Evolutionary conservation across 2,797 vertebrate genomes (phyloP).

Genomic region (Cephalopachus bancanus): DNA sequence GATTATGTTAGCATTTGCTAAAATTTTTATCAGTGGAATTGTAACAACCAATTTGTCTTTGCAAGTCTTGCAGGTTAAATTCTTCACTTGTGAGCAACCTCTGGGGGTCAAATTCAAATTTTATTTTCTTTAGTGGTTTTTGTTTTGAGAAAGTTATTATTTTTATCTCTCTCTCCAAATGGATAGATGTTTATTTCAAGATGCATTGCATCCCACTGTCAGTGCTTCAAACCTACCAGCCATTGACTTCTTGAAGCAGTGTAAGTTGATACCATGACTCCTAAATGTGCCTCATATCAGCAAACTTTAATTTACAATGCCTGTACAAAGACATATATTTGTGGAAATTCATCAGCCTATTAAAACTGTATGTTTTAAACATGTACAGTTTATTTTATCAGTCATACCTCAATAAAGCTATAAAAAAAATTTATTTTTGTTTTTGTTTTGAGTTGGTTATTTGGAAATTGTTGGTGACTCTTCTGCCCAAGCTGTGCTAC

Average conservation of each 20-base stretch:
- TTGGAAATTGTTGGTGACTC: not conserved
- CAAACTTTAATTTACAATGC: not conserved
- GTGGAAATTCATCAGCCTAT: not conserved
- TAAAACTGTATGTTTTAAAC: too few species aligned
- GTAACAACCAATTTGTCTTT: not conserved
- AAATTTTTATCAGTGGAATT: conserved; percentile 40
- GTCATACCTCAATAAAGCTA: too few species aligned
- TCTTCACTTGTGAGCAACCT: not conserved
- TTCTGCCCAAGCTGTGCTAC: not conserved
- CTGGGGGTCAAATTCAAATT: not conserved
- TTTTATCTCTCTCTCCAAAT: not conserved
- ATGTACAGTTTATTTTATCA: too few species aligned
- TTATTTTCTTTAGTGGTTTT: not conserved
- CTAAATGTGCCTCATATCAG: not conserved
- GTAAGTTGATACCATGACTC: not conserved
- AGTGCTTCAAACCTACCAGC: not conserved
- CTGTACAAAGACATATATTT: not conserved
- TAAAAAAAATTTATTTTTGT: too few species aligned
- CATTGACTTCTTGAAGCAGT: not conserved
- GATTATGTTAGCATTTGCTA: conserved; percentile 28
- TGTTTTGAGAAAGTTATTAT: not conserved
- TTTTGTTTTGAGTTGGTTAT: not conserved
- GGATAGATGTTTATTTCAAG: not conserved
- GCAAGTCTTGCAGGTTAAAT: not conserved
- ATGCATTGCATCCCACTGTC: not conserved